phyloP scores from a whole-genome alignment of 2,113 vertebrate species.

The Gopherus evgoodei region DNA sequence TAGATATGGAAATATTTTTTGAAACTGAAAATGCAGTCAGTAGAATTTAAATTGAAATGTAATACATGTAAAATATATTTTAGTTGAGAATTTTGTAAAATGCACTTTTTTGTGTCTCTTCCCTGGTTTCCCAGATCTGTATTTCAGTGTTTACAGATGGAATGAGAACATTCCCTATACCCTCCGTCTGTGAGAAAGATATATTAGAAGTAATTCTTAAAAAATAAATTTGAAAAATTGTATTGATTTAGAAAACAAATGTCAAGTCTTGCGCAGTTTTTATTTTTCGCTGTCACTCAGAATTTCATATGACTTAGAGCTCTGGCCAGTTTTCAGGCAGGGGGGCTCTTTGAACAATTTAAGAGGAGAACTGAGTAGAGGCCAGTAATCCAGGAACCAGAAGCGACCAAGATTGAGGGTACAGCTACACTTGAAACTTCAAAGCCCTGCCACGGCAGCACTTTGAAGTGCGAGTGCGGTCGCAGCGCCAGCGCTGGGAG shows the following conservation, averaged over 20 bases:
- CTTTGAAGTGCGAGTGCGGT: no score
- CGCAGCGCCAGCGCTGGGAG: no score
- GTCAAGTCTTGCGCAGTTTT: background rate
- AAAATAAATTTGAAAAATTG: slow-evolving; percentile 86
- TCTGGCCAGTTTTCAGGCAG: background rate
- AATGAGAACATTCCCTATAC: slow-evolving; percentile 82
- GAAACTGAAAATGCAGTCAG: slow-evolving; percentile 83
- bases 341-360: background rate
- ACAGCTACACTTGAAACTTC: no score
- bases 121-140: slow-evolving; percentile 86
- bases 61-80: slow-evolving; percentile 89
- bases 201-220: slow-evolving; percentile 88
- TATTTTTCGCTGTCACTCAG: background rate
- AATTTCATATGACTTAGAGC: background rate
- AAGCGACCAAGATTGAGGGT: background rate
- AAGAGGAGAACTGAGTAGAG: no score
- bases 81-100: slow-evolving; percentile 91
- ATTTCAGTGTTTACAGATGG: slow-evolving; percentile 89
- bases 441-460: no score
- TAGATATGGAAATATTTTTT: slow-evolving; percentile 89
- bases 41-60: slow-evolving; percentile 85
- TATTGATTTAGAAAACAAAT: slow-evolving; percentile 85
- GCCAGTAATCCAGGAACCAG: background rate
- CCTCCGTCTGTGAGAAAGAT: slow-evolving; percentile 84
- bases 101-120: slow-evolving; percentile 88